Percentiles rank a stretch among this genome's conserved stretches.
phyloP scores from a whole-genome alignment of 2,797 vertebrate genomes.

The Squalus acanthias region DNA sequence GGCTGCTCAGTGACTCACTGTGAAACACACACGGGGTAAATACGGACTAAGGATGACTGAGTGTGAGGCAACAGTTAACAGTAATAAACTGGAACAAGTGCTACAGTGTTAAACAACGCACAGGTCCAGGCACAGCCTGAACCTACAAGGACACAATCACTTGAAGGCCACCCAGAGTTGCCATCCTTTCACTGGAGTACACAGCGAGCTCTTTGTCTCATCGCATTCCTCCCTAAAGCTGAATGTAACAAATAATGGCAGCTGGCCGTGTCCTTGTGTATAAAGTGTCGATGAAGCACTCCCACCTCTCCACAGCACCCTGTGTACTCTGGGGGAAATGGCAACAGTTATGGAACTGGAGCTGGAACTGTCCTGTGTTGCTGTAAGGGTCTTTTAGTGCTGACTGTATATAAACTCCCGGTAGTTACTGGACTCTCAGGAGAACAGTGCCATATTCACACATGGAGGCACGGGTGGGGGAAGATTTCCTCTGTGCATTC shows the following conservation, averaged over 20 bases:
- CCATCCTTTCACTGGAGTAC: background rate
- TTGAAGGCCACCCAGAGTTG: background rate
- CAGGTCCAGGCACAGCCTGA: background rate
- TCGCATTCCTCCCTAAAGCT: background rate
- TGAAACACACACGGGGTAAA: too few species aligned
- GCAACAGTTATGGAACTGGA: background rate
- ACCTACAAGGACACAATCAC: slow-evolving; percentile 11
- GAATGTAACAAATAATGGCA: slow-evolving; percentile 20
- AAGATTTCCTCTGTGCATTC: background rate
- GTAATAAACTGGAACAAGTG: background rate
- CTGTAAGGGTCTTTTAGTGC: background rate
- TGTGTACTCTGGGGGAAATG: background rate
- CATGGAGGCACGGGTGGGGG: background rate
- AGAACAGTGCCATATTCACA: background rate
- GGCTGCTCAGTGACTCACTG: background rate
- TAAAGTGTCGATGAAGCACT: background rate
- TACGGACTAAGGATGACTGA: background rate
- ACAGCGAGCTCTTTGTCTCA: background rate
- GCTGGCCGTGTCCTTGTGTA: background rate
- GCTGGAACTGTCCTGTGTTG: background rate
- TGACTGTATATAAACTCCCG: background rate
- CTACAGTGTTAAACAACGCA: background rate
- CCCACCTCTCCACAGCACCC: too few species aligned
- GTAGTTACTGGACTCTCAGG: too few species aligned
- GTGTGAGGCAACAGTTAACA: background rate